Percentiles rank a stretch among this genome's conserved stretches.
phyloP scores from a whole-genome alignment of 2,113 vertebrate species.

The Cyprinodon variegatus region DNA sequence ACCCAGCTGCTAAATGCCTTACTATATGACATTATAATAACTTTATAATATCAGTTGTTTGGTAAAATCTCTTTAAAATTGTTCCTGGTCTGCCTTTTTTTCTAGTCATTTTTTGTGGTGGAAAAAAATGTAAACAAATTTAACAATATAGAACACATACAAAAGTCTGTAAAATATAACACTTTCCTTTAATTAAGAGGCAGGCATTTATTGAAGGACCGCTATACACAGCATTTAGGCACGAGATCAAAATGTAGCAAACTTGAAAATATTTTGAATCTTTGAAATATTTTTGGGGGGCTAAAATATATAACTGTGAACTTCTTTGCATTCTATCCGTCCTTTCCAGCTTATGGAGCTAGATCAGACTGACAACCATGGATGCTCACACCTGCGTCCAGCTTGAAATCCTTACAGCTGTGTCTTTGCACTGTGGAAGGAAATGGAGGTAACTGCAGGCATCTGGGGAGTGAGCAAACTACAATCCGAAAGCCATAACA shows the following conservation, averaged over 20 bases:
- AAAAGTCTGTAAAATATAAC: neutral
- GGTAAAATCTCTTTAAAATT: neutral
- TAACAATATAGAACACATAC: neutral
- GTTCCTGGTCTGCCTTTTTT: neutral
- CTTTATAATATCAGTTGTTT: neutral
- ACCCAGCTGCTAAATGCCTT: neutral
- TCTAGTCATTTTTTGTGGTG: neutral
- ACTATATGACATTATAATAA: neutral
- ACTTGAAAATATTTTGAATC: neutral
- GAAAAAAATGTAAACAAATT: neutral
- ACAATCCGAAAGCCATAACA: neutral
- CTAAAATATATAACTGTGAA: neutral
- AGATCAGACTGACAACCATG: slow-evolving; percentile 6
- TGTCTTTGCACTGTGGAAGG: slow-evolving; percentile 9
- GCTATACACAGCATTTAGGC: neutral
- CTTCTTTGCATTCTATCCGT: neutral
- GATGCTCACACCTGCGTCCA: slow-evolving; percentile 1
- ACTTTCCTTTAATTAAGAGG: neutral
- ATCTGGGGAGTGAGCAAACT: neutral
- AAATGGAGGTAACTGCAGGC: neutral
- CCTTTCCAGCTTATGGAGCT: neutral
- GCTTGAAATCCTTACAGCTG: neutral
- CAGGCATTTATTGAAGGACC: neutral
- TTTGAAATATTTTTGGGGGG: neutral
- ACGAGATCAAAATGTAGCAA: neutral